Evolutionary conservation across 2,888 invertebrate genomes (phyloP), one percentile per base, ranked within the genome.

Genomic region (Orthosia gothica): DNA sequence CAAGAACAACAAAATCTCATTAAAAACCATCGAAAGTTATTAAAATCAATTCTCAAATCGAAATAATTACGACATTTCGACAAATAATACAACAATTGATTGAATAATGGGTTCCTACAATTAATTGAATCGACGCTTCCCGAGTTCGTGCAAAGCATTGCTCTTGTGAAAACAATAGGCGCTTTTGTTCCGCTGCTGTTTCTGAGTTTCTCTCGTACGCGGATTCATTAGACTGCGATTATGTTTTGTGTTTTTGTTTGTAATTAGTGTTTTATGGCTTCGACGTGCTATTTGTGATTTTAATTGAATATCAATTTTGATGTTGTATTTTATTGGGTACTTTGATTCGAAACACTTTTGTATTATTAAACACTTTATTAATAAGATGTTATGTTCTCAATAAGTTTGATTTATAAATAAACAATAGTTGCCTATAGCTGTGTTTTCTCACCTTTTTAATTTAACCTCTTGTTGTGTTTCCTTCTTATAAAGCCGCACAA

Each of bases 91-190:
- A 76, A 77, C 84, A 76, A 79, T 70, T 80, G 69, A 73, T 79
- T 76, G 73, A 69, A 79, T 78, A 74, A 79, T 75, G 58, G 68
- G 77, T 65, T 23, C 74, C 49, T 70, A 68, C 73, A 77, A 83
- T 80, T 87, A 85, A 86, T 85, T 83, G 67, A 82, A 81, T 79
- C 74, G 81, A 63, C 79, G 74, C 72, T 79, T 75, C 32, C 54
- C 68, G 72, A 81, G 83, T 76, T 80, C 63, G 67, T 58, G 67
- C 65, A 76, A 75, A 71, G 75, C 71, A 71, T 79, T 69, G 83
- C 80, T 73, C 81, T 83, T 78, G 67, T 52, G 54, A 77, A 66
- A 50, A 74, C 75, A 80, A 76, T 78, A 79, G 67, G 66, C 72
- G 68, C 81, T 79, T 72, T 86, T 86, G 81, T 86, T 65, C 26